Evolutionary conservation across 2,797 vertebrate genomes (phyloP), one percentile per base, ranked within the genome.

Genomic region (Sarcoramphus papa): DNA sequence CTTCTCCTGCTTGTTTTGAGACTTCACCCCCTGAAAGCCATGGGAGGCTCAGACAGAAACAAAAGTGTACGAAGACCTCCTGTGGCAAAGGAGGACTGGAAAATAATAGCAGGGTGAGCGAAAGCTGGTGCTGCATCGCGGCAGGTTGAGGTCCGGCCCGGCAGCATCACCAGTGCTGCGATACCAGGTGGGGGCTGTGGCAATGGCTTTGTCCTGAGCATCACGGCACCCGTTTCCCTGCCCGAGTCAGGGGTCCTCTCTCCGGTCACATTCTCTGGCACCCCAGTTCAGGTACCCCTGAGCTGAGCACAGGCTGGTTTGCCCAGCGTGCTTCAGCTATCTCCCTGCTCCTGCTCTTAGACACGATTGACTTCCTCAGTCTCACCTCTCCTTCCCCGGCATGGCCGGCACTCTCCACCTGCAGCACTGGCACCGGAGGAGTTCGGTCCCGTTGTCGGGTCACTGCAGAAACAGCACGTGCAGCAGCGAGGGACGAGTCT

Each of bases 31-130:
- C 12, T 37, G 24, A 24, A 31, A 65, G 35, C 65, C 22, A 1
- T 2, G 9, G 48, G 59, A 21, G 53, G 53, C 37, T 68, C 75
- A 19, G 48, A 5, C 5, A 33, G 69, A 53, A 57, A 10, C 9
- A 20, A n/a, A 14, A 0, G 9, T 4, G 10, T 0, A 2, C 0
- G 1, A 23, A 41, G 40, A 11, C 33, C 45, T 40, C 20, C 41
- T 9, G 48, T 33, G 40, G 80, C 62, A 8, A 23, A 12, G 48
- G 24, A 27, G 53, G 21, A 8, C 53, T 47, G 74, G 40, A 31
- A 74, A 33, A 24, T 6, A 33, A 14, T 0, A 10, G 75, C 0
- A 3, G 47, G 18, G 19, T 7, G 62, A 43, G 35, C 2, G 3
- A 37, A 33, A 48, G 9, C 21, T 17, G 10, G 28, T 6, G 28